Evolutionary conservation across 2,888 invertebrate species (phyloP), one percentile per base, ranked within the genome.

Genomic region (Hedya salicella): DNA sequence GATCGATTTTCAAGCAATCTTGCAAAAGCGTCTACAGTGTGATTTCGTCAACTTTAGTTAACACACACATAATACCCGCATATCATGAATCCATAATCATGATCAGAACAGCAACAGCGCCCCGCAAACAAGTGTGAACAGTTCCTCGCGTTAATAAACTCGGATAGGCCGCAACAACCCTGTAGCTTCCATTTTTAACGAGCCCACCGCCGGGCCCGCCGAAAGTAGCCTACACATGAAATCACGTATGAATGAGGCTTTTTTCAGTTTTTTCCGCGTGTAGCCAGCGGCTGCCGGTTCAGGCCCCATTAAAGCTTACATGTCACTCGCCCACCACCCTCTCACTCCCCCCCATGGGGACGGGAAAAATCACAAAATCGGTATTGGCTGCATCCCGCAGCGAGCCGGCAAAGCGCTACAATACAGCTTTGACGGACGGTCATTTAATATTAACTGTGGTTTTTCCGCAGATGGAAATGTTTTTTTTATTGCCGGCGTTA

Each of bases 381-480:
- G 87, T 88, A 90, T 89, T 82, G 89, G 87, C 84, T 83, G 84
- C 83, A 83, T 84, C 88, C 89, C 88, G 83, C 86, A 78, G 85
- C 81, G 86, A 76, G 81, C 77, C 80, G 74, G 80, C 84, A 83
- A 86, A 86, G 83, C 87, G 80, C 83, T 77, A 87, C 89, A 87
- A 89, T 88, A 88, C 87, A 86, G 88, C 88, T 91, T 92, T 92
- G 92, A 91, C 88, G 88, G 85, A 91, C 89, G 89, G 85, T 90
- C 91, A 91, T 92, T 91, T 92, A 91, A 91, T 92, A 92, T 92
- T 91, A 89, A 91, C 92, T 90, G 92, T 81, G 91, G 91, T 91
- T 91, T 89, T 87, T 83, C 88, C 89, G 84, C 90, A 91, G 89
- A 91, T 91, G 91, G 88, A 88, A 91, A 89, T 89, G 86, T 88